phyloP scores from a whole-genome alignment of 2,888 invertebrate species.

The Acanthosepion esculentum region DNA sequence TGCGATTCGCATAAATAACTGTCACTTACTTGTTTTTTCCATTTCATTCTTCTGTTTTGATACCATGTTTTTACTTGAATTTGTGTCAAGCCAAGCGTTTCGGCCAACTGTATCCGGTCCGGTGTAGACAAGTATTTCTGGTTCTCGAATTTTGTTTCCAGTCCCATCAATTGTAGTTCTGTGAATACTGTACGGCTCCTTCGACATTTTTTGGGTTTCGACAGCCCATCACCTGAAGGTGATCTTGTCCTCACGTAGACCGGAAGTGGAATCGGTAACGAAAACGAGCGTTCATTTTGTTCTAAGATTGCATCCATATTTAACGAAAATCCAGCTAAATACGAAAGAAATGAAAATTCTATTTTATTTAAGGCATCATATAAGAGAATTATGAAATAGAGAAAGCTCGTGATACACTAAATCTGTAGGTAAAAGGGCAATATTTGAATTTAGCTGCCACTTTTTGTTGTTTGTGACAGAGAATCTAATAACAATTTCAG shows the following conservation, averaged over 20 bases:
- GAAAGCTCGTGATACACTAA: too few relatives aligned
- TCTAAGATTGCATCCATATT: constrained; percentile 55
- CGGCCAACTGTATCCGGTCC: constrained; percentile 75
- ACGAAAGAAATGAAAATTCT: neutral
- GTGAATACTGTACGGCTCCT: constrained; percentile 73
- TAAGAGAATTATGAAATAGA: too few relatives aligned
- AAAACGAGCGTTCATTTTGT: constrained; percentile 52
- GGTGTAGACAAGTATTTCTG: constrained; percentile 77
- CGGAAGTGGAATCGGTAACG: constrained; percentile 69
- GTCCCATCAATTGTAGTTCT: constrained; percentile 74
- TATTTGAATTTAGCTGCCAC: neutral
- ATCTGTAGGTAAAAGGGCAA: too few relatives aligned
- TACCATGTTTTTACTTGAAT: constrained; percentile 77
- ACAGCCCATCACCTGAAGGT: constrained; percentile 60
- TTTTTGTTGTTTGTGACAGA: neutral
- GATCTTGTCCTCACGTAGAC: constrained; percentile 69
- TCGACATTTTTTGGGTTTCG: constrained; percentile 68
- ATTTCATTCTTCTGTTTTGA: constrained; percentile 77
- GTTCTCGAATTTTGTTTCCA: constrained; percentile 75
- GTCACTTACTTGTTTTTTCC: constrained; percentile 76
- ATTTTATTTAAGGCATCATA: too few relatives aligned
- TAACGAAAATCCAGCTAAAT: constrained; percentile 54
- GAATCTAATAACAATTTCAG: too few relatives aligned
- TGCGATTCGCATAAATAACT: neutral
- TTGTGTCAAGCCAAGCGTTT: constrained; percentile 75